phyloP scores from a whole-genome alignment of 2,797 vertebrate genomes.

The Pseudotriccus pelzelni region DNA sequence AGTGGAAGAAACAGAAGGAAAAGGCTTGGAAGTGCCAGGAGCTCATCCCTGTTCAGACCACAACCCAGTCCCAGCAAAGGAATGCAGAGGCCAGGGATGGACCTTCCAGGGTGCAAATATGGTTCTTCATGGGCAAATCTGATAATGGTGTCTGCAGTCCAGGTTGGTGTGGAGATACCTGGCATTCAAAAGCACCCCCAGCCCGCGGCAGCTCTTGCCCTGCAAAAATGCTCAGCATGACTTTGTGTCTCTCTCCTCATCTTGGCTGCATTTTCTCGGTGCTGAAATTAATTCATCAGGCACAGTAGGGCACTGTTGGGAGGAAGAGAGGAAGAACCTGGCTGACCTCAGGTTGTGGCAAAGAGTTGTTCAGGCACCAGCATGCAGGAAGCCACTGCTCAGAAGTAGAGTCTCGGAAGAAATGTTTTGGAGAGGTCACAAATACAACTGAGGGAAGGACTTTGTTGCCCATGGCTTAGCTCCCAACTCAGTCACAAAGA shows the following conservation, averaged over 20 bases:
- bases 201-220: background rate
- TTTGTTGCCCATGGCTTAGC: background rate
- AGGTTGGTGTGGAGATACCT: background rate
- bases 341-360: background rate
- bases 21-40: background rate
- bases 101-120: background rate
- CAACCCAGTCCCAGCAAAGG: too few species aligned
- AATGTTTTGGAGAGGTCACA: background rate
- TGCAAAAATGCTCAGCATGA: background rate
- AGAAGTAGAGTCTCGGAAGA: background rate
- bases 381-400: background rate
- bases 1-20: background rate
- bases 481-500: background rate
- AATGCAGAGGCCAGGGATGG: background rate
- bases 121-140: background rate
- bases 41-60: background rate
- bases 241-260: background rate
- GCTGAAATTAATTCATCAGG: background rate
- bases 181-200: background rate
- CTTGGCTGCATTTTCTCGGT: background rate
- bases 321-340: background rate
- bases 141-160: background rate
- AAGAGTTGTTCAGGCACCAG: background rate
- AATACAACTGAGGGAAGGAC: background rate
- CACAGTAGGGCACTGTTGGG: background rate